A percentile compares a stretch with the other conserved stretches of the same genome.
phyloP scores from a whole-genome alignment of 2,888 invertebrate genomes.

The Hydriomena furcata region DNA sequence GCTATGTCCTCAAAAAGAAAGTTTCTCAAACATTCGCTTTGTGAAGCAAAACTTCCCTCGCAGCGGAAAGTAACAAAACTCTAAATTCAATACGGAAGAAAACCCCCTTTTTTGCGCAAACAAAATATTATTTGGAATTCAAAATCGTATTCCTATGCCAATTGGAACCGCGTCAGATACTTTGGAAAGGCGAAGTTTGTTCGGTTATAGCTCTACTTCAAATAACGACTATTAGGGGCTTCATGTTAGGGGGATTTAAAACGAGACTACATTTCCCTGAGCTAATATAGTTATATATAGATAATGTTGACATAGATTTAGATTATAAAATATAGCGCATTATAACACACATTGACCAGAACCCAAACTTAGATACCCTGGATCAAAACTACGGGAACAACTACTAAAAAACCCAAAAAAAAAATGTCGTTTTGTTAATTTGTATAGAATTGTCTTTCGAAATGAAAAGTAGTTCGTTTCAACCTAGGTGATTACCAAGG shows the following conservation, averaged over 20 bases:
- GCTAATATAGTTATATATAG: not conserved
- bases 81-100: conserved; percentile 57
- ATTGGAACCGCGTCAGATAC: conserved; percentile 49
- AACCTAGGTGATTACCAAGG: no score
- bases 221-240: conserved; percentile 21
- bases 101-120: conserved; percentile 45
- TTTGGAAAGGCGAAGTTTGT: conserved; percentile 54
- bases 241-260: conserved; percentile 1
- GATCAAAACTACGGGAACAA: no score
- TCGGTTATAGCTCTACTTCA: conserved; percentile 39
- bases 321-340: no score
- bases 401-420: no score
- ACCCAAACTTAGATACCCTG: no score
- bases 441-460: no score
- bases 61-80: conserved; percentile 44
- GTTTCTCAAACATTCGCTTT: conserved; percentile 45
- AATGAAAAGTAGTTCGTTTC: no score
- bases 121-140: conserved; percentile 55
- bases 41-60: conserved; percentile 46
- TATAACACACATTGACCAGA: no score
- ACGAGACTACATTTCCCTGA: not conserved
- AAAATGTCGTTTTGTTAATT: no score
- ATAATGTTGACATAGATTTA: not conserved
- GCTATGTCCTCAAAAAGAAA: conserved; percentile 49
- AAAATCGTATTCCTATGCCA: conserved; percentile 58